Percentiles rank a stretch among this genome's conserved stretches.
Evolutionary conservation across 2,113 vertebrate genomes (phyloP).

Genomic region (Psilopogon haemacephalus): DNA sequence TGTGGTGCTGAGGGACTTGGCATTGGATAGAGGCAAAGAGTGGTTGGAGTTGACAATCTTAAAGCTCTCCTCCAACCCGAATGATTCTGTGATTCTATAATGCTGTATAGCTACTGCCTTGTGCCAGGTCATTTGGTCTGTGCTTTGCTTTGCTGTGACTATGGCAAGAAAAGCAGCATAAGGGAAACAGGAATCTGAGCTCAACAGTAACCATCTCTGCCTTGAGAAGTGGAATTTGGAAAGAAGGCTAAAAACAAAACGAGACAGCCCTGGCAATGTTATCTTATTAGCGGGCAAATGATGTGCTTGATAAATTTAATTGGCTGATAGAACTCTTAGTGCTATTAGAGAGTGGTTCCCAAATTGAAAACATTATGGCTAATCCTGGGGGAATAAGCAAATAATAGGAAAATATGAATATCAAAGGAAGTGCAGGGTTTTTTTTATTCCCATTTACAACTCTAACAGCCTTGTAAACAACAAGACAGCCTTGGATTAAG

Average conservation of each 20-base stretch:
- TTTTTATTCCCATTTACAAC: slow-evolving; percentile 40
- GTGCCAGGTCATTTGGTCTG: neutral
- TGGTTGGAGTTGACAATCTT: too few species aligned
- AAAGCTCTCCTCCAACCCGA: too few species aligned
- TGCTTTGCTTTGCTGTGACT: neutral
- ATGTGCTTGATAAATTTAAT: slow-evolving; percentile 81
- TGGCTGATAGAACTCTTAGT: slow-evolving; percentile 72
- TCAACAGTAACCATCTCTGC: neutral
- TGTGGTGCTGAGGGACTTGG: too few species aligned
- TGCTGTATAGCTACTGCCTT: neutral
- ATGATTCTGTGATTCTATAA: too few species aligned
- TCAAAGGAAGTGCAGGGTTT: slow-evolving; percentile 65
- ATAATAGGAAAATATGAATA: slow-evolving; percentile 71
- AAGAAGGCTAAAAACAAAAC: slow-evolving; percentile 38
- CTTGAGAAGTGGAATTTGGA: slow-evolving; percentile 29
- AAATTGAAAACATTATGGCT: slow-evolving; percentile 74
- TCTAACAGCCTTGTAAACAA: slow-evolving; percentile 42
- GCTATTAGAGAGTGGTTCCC: slow-evolving; percentile 73
- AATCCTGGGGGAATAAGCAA: slow-evolving; percentile 68
- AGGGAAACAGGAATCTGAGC: slow-evolving; percentile 24
- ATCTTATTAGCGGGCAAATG: slow-evolving; percentile 70
- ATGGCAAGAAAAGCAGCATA: neutral
- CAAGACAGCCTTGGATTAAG: slow-evolving; percentile 16
- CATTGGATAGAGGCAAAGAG: too few species aligned
- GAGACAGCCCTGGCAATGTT: slow-evolving; percentile 52